Base-by-base conservation (phyloP, 2,888 invertebrate species). In the Augiades crinisus region DNA sequence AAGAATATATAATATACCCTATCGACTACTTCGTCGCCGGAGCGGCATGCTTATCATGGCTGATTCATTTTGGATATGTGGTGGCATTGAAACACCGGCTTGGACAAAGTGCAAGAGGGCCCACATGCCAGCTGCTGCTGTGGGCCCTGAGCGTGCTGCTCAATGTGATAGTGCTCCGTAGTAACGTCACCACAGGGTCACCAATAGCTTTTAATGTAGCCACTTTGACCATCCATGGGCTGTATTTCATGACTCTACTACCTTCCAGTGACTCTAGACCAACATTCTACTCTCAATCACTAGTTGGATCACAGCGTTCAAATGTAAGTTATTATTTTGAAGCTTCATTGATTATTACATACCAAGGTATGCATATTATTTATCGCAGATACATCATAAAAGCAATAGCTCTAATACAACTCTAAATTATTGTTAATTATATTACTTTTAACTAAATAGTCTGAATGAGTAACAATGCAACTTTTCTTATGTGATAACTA, bases 1-100 rank as follows among this genome's bases (percentile, higher is more conserved):
- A 76, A 40, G 70, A 84, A 33, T 80, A 85, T 59, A 69, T 78
- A 47, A 78, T 93, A 53, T 91, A 90, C 66, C 92, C 94, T 6
- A 91, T 94, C 47, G 94, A 95, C 74, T 93, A 95, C 69, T 91
- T 96, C 34, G 82, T 93, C 37, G 92, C 93, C 16, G 93, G 93
- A 34, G 91, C 94, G 2, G 92, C 95, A 71, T 93, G 93, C 59
- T 78, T 96, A 38, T 91, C 95, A 38, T 98, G 98, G 98, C 82
- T 95, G 46, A 91, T 96, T 12, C 97, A 98, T 80, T 92, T 95
- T 63, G 92, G 94, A 58, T 95, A 94, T 80, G 91, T 92, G 63
- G 81, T 95, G 61, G 92, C 94, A 2, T 78, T 96, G 49, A 93
- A 93, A 62, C 91, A 90, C 63, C 89, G 92, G 60, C 81, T 94